Evolutionary conservation across 2,888 invertebrate species (phyloP).

Genomic region (Drosophila paucipuncta): DNA sequence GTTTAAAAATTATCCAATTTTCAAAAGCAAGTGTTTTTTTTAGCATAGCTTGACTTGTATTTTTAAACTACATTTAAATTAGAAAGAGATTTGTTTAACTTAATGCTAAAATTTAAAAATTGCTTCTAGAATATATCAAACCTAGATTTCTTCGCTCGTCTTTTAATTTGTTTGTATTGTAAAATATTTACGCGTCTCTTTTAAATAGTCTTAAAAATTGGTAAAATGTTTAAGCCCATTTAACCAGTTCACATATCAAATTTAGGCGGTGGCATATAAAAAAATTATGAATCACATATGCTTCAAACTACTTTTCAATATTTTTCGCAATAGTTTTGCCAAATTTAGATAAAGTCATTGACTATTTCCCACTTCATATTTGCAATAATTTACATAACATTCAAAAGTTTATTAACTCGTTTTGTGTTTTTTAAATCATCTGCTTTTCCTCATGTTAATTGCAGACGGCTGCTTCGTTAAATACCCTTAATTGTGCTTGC

Average conservation of each 20-base stretch:
- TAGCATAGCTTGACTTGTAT: not conserved
- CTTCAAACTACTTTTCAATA: not conserved
- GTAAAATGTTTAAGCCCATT: not conserved
- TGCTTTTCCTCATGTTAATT: constrained; percentile 50
- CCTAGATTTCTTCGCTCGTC: no score
- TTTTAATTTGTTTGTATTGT: not conserved
- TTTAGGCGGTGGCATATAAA: not conserved
- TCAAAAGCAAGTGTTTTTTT: not conserved
- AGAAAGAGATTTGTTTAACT: not conserved
- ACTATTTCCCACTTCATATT: constrained; percentile 16
- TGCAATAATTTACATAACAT: constrained; percentile 31
- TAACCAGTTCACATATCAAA: not conserved
- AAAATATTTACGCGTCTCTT: not conserved
- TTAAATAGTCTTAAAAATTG: not conserved
- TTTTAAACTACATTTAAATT: not conserved
- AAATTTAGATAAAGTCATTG: not conserved
- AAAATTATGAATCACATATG: not conserved
- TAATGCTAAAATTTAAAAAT: not conserved
- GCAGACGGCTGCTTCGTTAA: constrained; percentile 21
- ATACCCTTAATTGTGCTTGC: constrained; percentile 38
- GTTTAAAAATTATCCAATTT: not conserved
- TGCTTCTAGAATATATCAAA: not conserved
- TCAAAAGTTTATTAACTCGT: constrained; percentile 6
- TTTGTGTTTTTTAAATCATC: constrained; percentile 11
- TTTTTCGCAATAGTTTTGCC: not conserved